These are phyloP conservation scores for Mylabris phalerata DNA, from an alignment of 1,140 invertebrate genomes.

Conservation along the genomic window DNA sequence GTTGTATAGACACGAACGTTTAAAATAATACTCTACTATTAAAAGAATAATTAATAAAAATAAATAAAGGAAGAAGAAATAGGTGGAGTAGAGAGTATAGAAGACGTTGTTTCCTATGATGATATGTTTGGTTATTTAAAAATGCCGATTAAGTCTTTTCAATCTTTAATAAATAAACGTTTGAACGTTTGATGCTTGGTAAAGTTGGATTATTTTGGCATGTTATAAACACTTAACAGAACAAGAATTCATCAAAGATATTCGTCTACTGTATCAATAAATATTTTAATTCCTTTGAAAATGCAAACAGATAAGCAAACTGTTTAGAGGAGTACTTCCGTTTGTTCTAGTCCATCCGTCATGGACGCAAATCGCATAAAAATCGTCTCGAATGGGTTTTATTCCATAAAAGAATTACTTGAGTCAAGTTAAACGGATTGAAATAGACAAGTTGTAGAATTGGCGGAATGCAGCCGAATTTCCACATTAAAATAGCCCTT, in stretches of 20 bases:
- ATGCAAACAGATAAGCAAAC: conserved; percentile 25
- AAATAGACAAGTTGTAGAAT: too few species aligned
- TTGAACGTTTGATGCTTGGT: conserved; percentile 18
- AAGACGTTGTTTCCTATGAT: conserved; percentile 19
- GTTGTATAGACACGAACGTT: not conserved
- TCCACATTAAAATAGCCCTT: too few species aligned
- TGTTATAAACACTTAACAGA: conserved; percentile 34
- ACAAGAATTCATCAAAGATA: conserved; percentile 36
- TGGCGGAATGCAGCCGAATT: too few species aligned
- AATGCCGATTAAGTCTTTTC: conserved; percentile 36
- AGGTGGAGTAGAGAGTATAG: not conserved
- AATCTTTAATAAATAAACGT: conserved; percentile 35
- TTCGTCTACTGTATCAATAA: conserved; percentile 34
- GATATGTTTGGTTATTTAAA: conserved; percentile 37
- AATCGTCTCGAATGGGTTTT: too few species aligned
- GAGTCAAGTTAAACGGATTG: too few species aligned
- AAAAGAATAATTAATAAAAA: too few species aligned
- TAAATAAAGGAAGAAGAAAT: too few species aligned
- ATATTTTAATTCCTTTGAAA: conserved; percentile 37
- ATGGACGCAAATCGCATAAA: too few species aligned
- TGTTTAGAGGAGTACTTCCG: too few species aligned
- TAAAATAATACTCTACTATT: too few species aligned
- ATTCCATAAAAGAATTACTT: too few species aligned
- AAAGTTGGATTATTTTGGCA: conserved; percentile 35
- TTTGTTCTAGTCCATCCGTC: too few species aligned